Percentiles rank a stretch among this genome's conserved stretches.
Conservation (phyloP, 2,797 vertebrate species). For the Pipistrellus pipistrellus region DNA sequence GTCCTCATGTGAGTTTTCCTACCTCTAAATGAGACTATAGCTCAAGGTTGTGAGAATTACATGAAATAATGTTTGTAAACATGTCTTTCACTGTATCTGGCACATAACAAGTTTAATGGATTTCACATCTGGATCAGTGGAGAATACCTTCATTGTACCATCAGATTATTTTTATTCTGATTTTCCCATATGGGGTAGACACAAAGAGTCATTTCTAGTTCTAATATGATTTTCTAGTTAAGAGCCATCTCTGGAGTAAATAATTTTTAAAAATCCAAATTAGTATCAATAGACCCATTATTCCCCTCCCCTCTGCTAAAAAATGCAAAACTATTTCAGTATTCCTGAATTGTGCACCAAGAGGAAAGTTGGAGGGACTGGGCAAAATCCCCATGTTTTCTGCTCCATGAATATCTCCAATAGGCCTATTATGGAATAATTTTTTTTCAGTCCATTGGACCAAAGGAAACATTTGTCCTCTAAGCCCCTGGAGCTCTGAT, state of each 20-base stretch:
- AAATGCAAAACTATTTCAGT: slow-evolving; percentile 38
- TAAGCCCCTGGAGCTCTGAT: neutral
- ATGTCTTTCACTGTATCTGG: slow-evolving; percentile 1
- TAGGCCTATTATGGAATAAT: neutral
- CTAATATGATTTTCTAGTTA: slow-evolving; percentile 66
- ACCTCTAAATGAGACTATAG: neutral
- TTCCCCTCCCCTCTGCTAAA: neutral
- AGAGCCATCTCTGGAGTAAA: slow-evolving; percentile 59
- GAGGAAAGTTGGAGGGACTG: neutral
- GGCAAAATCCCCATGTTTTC: neutral
- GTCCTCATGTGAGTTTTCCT: neutral
- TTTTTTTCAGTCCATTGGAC: slow-evolving; percentile 4
- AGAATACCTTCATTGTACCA: slow-evolving; percentile 60
- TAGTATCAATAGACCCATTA: slow-evolving; percentile 59
- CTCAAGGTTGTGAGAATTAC: slow-evolving; percentile 5
- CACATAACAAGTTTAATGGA: slow-evolving; percentile 62
- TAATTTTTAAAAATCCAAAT: slow-evolving; percentile 67
- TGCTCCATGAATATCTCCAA: neutral
- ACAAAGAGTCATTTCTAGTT: slow-evolving; percentile 53
- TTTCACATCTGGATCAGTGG: slow-evolving; percentile 45
- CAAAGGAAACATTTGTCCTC: slow-evolving; percentile 55
- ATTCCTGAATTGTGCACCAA: slow-evolving; percentile 47
- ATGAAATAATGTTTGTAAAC: slow-evolving; percentile 39
- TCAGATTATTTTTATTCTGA: slow-evolving; percentile 54
- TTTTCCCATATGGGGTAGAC: slow-evolving; percentile 40